Evolutionary conservation across 2,113 vertebrate genomes (phyloP).

Genomic region (Todiramphus chloris): DNA sequence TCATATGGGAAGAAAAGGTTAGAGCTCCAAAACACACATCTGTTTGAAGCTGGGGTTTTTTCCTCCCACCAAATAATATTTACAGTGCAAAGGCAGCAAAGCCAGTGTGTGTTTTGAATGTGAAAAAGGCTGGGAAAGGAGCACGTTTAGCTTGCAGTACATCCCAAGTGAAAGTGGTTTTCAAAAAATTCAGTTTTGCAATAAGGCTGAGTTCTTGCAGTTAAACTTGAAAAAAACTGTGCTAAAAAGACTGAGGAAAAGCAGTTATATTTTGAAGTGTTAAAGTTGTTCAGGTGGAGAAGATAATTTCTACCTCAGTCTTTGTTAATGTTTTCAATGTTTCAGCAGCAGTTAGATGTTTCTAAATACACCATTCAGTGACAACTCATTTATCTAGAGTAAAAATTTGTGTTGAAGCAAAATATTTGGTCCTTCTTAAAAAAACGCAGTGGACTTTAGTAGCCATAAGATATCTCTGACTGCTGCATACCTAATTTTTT

Average conservation of each 20-base stretch:
- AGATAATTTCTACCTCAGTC: neutral
- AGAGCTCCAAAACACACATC: conserved; percentile 86
- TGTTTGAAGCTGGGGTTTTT: conserved; percentile 80
- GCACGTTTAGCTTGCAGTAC: conserved; percentile 63
- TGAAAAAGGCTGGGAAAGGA: conserved; percentile 71
- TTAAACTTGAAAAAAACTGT: conserved; percentile 47
- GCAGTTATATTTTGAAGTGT: neutral
- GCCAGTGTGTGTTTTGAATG: conserved; percentile 84
- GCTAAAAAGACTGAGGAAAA: neutral
- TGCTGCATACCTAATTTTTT: neutral
- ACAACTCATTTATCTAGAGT: neutral
- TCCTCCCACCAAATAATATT: conserved; percentile 82
- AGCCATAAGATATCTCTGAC: neutral
- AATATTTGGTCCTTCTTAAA: neutral
- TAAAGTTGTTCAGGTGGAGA: conserved; percentile 24
- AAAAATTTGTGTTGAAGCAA: neutral
- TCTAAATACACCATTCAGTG: neutral
- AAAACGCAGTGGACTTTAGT: neutral
- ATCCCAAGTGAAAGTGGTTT: conserved; percentile 51
- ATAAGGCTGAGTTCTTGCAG: neutral
- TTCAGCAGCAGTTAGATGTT: neutral
- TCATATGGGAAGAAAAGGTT: conserved; percentile 88
- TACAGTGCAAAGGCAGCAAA: conserved; percentile 82
- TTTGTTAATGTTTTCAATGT: conserved; percentile 1
- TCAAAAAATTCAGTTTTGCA: conserved; percentile 36